Base-by-base conservation (phyloP, 2,888 invertebrate species). In the Cinara cedri region DNA sequence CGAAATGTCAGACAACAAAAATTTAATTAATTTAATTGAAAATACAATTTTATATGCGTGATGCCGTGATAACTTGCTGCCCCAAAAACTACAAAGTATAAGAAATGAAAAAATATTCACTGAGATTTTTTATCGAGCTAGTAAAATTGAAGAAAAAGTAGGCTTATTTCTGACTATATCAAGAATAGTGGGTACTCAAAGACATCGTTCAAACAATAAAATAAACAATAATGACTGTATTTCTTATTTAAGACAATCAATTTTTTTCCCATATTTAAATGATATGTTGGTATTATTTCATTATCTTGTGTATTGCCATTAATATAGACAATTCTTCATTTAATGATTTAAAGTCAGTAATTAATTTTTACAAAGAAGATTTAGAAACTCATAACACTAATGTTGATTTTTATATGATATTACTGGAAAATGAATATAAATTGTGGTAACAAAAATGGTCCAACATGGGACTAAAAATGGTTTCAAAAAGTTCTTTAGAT, bases 121-220 rank as follows among this genome's bases (percentile, higher is more conserved):
- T 55, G 55, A 55, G 11, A 55, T 55, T 55, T 55, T 21, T 11
- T 14, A 55, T 21, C 10, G 21, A 55, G 10, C 55, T 55, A 55
- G n/a, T n/a, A n/a, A n/a, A n/a, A n/a, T n/a, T n/a, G n/a, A n/a
- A n/a, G n/a, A n/a, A n/a, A n/a, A n/a, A 55, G 55, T 55, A 21
- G 21, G 55, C 13, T 2, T 55, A 55, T 55, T 21, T 55, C 55
- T 21, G 55, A 55, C 55, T 49, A 55, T 11, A 55, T 14, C 55
- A 55, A 55, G 55, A n/a, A n/a, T n/a, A 21, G 55, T 55, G 21
- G 55, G 55, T 55, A 55, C 21, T 55, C 21, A 55, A 11, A 55
- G 21, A 55, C 55, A 55, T 21, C 11, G 21, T 55, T 55, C 21
- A 21, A 55, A 55, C 55, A 21, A 21, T 21, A 21, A 55, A 21